phyloP scores from a whole-genome alignment of 2,888 invertebrate species.

The Rhaphigaster nebulosa region DNA sequence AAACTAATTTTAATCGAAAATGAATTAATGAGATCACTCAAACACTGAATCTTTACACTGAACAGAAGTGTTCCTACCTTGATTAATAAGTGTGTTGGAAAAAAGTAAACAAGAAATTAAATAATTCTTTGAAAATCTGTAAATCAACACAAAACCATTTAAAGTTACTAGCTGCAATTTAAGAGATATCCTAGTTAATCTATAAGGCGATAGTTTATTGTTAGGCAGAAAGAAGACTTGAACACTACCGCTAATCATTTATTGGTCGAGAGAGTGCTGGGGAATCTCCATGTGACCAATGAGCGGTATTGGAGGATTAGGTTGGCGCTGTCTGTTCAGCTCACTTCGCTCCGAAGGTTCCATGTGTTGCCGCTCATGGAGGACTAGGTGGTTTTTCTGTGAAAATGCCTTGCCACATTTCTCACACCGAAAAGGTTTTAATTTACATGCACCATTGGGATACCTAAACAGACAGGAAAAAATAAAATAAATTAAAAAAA shows the following conservation, averaged over 20 bases:
- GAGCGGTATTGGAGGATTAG: conserved; percentile 5
- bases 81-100: not conserved
- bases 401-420: conserved; percentile 89
- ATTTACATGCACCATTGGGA: conserved; percentile 84
- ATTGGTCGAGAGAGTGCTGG: conserved; percentile 51
- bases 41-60: not conserved
- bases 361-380: conserved; percentile 87
- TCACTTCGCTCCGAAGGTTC: conserved; percentile 70
- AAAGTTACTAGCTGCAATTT: not conserved
- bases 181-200: not conserved
- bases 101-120: not conserved
- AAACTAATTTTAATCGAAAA: not conserved
- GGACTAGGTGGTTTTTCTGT: conserved; percentile 86
- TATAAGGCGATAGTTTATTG: not conserved
- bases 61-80: not conserved
- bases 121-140: not conserved
- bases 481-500: not conserved
- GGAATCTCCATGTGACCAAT: conserved; percentile 51
- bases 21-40: conserved; percentile 41
- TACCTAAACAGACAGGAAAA: conserved; percentile 69
- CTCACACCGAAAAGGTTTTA: conserved; percentile 83
- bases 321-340: conserved; percentile 68
- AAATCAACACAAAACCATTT: not conserved
- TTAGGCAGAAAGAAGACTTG: conserved; percentile 1
- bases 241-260: not conserved